phyloP scores from a whole-genome alignment of 2,113 vertebrate species.

The Pelodiscus sinensis region DNA sequence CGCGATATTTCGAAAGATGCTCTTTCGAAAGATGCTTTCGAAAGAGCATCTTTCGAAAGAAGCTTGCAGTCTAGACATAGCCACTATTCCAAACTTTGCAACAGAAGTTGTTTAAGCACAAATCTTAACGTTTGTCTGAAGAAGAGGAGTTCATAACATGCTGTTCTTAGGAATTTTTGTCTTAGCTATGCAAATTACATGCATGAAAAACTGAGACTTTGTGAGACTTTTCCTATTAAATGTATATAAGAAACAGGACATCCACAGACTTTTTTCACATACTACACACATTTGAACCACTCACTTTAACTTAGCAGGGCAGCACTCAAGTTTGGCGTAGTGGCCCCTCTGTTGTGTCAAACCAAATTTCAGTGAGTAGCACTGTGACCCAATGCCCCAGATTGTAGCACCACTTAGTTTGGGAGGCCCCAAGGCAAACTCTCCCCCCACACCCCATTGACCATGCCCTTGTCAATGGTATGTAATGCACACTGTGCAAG shows the following conservation, averaged over 20 bases:
- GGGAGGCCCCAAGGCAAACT: neutral
- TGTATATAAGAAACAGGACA: neutral
- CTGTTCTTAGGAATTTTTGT: neutral
- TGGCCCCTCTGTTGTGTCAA: no score
- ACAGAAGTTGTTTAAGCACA: fast-evolving
- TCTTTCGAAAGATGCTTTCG: no score
- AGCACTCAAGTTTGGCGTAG: no score
- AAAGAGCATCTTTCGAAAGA: no score
- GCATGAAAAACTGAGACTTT: neutral
- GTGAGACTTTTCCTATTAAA: neutral
- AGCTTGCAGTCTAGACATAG: no score
- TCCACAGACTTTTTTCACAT: neutral
- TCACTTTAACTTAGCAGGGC: no score
- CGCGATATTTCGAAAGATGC: no score
- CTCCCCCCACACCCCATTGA: neutral
- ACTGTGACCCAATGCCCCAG: neutral
- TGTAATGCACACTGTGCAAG: neutral
- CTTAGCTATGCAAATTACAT: neutral
- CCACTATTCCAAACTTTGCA: no score
- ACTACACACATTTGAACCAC: no score
- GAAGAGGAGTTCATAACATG: neutral
- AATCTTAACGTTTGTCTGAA: fast-evolving
- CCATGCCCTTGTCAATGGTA: neutral
- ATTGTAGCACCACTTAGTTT: neutral
- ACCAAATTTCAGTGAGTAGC: neutral